Conservation (phyloP, 2,797 vertebrate genomes). For the Gallinago nigripennis region DNA sequence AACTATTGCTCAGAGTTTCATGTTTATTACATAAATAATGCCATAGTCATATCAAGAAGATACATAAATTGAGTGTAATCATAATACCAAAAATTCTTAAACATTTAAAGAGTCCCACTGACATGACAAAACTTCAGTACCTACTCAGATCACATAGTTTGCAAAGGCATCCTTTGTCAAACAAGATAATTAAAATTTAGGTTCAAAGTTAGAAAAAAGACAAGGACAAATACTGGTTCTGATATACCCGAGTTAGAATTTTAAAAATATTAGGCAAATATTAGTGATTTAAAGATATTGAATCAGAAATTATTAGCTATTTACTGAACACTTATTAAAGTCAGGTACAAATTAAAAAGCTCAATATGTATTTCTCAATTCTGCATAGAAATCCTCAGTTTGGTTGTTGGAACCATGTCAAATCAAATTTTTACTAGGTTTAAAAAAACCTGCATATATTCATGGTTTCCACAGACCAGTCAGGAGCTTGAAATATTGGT, state of each 20-base stretch:
- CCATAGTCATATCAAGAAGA: not conserved
- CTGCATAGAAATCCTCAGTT: not conserved
- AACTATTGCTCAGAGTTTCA: not conserved
- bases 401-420: conserved; percentile 15
- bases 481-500: conserved; percentile 64
- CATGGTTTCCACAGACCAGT: conserved; percentile 51
- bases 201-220: not conserved
- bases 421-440: conserved; percentile 52
- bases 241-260: not conserved
- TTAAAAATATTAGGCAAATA: not conserved
- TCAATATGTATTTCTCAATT: not conserved
- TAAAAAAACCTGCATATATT: conserved; percentile 62
- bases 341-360: not conserved
- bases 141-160: not conserved
- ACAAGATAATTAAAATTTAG: not conserved
- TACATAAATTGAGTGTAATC: not conserved
- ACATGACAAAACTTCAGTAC: not conserved
- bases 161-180: not conserved
- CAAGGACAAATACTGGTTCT: not conserved
- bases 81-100: not conserved
- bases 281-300: not conserved
- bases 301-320: not conserved
- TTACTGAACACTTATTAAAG: not conserved
- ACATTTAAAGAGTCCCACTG: not conserved
- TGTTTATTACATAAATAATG: not conserved